These are phyloP conservation scores for Lepidocyrtoides sp. DNA, from an alignment of 2,888 invertebrate species.

Conservation along the genomic window DNA sequence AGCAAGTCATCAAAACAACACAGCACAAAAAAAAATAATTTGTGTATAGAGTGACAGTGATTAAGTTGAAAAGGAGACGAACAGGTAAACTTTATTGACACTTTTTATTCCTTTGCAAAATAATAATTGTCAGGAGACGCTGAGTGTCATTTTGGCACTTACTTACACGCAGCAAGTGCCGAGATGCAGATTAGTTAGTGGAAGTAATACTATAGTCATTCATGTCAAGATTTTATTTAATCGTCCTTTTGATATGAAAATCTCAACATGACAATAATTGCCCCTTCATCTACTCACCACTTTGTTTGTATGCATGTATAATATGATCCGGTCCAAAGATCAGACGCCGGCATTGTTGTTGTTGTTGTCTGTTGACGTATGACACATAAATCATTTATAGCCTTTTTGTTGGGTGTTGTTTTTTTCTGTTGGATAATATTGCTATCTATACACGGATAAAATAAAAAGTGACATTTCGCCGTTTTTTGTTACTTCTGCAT, in stretches of 20 bases:
- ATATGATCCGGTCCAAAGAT: conserved; percentile 13
- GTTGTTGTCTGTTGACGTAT: background rate
- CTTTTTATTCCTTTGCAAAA: background rate
- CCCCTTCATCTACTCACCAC: background rate
- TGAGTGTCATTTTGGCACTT: conserved; percentile 27
- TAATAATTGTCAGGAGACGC: background rate
- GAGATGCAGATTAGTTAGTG: background rate
- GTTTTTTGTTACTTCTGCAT: background rate
- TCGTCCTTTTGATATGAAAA: background rate
- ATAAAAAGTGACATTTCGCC: conserved; percentile 62
- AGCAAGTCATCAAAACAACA: background rate
- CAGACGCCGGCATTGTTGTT: conserved; percentile 5
- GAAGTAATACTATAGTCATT: background rate
- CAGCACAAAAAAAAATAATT: background rate
- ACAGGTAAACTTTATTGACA: conserved; percentile 37
- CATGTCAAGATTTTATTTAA: conserved; percentile 44
- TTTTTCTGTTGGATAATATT: conserved; percentile 37
- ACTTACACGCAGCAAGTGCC: background rate
- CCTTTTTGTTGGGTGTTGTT: background rate
- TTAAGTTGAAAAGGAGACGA: conserved; percentile 34
- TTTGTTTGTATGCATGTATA: background rate
- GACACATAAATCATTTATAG: background rate
- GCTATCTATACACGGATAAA: background rate
- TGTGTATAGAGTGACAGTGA: conserved; percentile 28
- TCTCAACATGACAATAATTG: conserved; percentile 49